Evolutionary conservation across 2,888 invertebrate species (phyloP).

Genomic region (Drosophila affinis): DNA sequence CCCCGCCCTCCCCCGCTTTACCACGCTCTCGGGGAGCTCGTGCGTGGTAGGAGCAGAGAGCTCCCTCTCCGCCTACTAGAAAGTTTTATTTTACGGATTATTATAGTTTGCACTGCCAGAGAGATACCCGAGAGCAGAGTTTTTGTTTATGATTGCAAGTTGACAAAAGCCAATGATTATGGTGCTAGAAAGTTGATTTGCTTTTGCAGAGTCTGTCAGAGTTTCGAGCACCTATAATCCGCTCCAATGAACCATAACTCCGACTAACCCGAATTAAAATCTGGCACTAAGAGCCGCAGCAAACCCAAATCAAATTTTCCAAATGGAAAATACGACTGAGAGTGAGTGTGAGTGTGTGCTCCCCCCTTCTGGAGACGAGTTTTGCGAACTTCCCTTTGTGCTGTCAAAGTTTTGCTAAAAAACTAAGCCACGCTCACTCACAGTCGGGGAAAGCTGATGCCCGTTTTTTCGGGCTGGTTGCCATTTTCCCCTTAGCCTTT

Average conservation of each 20-base stretch:
- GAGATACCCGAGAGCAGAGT: conserved; percentile 13
- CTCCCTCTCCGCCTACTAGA: conserved; percentile 58
- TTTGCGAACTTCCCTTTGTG: neutral
- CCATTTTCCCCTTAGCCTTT: conserved; percentile 43
- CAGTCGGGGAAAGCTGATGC: conserved; percentile 3
- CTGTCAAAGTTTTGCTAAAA: neutral
- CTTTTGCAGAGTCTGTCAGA: neutral
- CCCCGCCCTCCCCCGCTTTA: too few relatives aligned
- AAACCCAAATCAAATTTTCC: conserved; percentile 14
- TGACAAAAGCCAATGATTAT: conserved; percentile 19
- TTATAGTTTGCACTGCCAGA: conserved; percentile 10
- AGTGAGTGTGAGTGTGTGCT: neutral
- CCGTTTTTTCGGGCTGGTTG: conserved; percentile 6
- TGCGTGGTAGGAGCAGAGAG: conserved; percentile 44
- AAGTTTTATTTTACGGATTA: conserved; percentile 57
- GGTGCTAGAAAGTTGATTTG: neutral
- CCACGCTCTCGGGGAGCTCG: conserved; percentile 11
- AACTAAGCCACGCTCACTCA: conserved; percentile 3
- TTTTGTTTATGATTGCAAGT: conserved; percentile 10
- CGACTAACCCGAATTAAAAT: neutral
- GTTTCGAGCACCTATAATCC: conserved; percentile 1
- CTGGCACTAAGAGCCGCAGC: neutral
- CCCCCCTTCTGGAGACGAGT: neutral
- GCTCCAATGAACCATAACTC: conserved; percentile 4
- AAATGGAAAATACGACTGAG: neutral